Percentiles rank a stretch among this genome's conserved stretches.
Evolutionary conservation across 2,797 vertebrate species (phyloP).

Genomic region (Mormyrus proboscirostris): DNA sequence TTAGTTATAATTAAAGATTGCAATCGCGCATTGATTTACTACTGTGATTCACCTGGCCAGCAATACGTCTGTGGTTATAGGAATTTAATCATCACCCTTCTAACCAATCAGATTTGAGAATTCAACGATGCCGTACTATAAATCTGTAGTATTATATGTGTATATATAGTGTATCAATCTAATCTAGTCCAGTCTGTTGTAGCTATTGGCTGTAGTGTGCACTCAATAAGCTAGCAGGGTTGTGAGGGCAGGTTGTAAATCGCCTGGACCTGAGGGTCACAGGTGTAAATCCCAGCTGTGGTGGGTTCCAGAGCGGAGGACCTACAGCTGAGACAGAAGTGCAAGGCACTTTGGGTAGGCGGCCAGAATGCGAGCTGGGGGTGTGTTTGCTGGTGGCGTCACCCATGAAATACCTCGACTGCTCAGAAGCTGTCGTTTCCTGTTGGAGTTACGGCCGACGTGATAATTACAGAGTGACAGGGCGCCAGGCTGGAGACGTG

Average conservation of each 20-base stretch:
- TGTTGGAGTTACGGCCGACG: neutral
- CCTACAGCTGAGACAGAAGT: neutral
- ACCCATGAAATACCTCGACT: neutral
- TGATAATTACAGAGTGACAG: conserved; percentile 1
- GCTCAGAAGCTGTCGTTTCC: neutral
- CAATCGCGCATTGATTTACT: neutral
- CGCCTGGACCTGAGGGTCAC: neutral
- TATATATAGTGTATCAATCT: neutral
- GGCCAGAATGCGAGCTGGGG: neutral
- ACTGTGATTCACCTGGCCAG: neutral
- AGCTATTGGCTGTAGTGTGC: neutral
- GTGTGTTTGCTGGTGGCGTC: neutral
- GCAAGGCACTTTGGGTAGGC: neutral
- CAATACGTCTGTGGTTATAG: neutral
- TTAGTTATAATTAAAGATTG: neutral
- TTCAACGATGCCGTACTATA: neutral
- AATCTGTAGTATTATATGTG: neutral
- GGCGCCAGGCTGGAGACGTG: neutral
- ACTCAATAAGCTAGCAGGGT: neutral
- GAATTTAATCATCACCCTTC: neutral
- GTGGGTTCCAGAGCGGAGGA: neutral
- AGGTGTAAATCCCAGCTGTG: neutral
- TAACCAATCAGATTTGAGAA: neutral
- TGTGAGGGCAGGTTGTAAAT: neutral
- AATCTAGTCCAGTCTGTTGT: neutral